Percentiles rank a stretch among this genome's conserved stretches.
These are phyloP conservation scores for Dicaeum eximium DNA, from an alignment of 2,113 vertebrate species.

Conservation along the genomic window DNA sequence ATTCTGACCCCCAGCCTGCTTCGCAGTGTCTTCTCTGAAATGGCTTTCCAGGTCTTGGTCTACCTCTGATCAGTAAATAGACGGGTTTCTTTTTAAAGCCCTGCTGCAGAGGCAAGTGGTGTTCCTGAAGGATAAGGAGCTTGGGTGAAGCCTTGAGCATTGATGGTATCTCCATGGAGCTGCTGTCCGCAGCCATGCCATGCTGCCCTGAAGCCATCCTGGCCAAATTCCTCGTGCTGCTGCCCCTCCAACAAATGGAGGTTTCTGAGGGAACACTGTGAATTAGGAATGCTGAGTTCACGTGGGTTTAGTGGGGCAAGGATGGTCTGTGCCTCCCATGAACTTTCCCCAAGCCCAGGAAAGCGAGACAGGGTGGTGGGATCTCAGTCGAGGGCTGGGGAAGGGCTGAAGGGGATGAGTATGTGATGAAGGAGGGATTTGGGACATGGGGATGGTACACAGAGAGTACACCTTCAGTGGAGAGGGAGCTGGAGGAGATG, in stretches of 20 bases:
- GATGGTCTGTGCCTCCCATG: neutral
- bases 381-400: neutral
- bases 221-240: neutral
- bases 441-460: neutral
- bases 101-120: neutral
- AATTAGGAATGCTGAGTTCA: neutral
- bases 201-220: neutral
- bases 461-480: neutral
- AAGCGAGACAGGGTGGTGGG: neutral
- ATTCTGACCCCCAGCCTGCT: neutral
- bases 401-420: neutral
- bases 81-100: neutral
- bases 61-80: neutral
- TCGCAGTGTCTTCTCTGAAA: neutral
- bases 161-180: neutral
- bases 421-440: neutral
- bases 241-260: neutral
- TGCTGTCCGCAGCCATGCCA: neutral
- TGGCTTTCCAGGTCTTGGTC: neutral
- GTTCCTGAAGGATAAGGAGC: neutral
- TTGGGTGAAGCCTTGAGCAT: neutral
- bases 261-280: neutral
- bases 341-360: neutral
- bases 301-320: rapidly evolving
- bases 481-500: neutral